Evolutionary conservation across 2,113 vertebrate species (phyloP).

Genomic region (Coregonus clupeaformis): DNA sequence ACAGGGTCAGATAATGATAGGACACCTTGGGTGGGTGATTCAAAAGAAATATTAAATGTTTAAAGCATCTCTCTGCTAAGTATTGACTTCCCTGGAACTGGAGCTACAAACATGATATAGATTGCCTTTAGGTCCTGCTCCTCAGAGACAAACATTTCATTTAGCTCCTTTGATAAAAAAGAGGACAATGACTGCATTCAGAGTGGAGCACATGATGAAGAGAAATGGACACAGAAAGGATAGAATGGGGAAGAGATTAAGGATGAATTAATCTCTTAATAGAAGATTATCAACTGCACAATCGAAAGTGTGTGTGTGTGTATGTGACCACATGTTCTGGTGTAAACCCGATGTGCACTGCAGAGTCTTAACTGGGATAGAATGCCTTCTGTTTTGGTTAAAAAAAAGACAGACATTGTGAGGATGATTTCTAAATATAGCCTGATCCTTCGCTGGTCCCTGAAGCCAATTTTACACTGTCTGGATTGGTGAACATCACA

Average conservation of each 20-base stretch:
- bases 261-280: neutral
- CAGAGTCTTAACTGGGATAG: neutral
- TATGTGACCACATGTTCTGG: neutral
- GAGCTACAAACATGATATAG: constrained; percentile 33
- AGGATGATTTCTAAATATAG: constrained; percentile 70
- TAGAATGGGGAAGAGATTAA: neutral
- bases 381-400: constrained; percentile 8
- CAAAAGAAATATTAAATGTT: constrained; percentile 8
- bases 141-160: constrained; percentile 32
- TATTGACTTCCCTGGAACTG: constrained; percentile 22
- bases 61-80: constrained; percentile 19
- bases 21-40: neutral
- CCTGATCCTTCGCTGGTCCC: constrained; percentile 55
- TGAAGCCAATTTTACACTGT: constrained; percentile 67
- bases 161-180: constrained; percentile 29
- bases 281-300: neutral
- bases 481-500: constrained; percentile 63
- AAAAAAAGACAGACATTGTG: constrained; percentile 49
- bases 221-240: neutral
- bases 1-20: neutral
- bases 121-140: constrained; percentile 37
- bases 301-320: neutral
- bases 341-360: neutral
- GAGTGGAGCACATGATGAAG: neutral
- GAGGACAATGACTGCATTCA: constrained; percentile 22